Evolutionary conservation across 2,797 vertebrate genomes (phyloP).

Genomic region (Microcaecilia unicolor): DNA sequence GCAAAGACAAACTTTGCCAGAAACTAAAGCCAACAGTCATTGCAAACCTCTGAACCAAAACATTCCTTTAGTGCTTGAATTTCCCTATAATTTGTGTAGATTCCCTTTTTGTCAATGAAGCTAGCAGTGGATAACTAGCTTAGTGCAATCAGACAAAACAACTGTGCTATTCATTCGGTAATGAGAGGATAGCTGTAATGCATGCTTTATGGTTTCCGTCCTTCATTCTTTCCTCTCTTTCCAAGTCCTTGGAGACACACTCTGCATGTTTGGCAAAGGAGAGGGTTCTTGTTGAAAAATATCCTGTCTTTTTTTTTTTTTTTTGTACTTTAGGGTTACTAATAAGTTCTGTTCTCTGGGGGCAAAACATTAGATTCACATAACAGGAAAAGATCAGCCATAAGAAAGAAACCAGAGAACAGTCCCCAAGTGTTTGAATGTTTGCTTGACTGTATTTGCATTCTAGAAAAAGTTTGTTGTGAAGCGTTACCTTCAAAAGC

Average conservation of each 20-base stretch:
- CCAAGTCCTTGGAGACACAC: constrained; percentile 52
- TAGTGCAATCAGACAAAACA: constrained; percentile 60
- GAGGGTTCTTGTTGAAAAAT: constrained; percentile 45
- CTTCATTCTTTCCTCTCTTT: constrained; percentile 56
- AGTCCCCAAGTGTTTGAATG: neutral
- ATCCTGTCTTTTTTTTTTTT: constrained; percentile 29
- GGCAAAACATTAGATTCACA: constrained; percentile 31
- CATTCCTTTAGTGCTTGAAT: constrained; percentile 58
- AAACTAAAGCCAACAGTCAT: constrained; percentile 56
- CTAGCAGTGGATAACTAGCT: constrained; percentile 50
- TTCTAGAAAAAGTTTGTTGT: constrained; percentile 2
- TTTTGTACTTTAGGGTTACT: constrained; percentile 24
- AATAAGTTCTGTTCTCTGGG: constrained; percentile 46
- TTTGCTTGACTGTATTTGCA: constrained; percentile 17
- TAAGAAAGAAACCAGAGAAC: constrained; percentile 7
- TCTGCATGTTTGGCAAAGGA: constrained; percentile 49
- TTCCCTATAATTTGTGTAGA: constrained; percentile 61
- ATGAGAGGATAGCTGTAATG: constrained; percentile 56
- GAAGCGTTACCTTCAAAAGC: too few species aligned
- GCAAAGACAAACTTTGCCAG: constrained; percentile 48
- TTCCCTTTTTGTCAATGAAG: constrained; percentile 65
- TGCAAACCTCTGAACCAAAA: constrained; percentile 62
- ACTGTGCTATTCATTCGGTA: constrained; percentile 57
- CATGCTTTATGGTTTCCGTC: constrained; percentile 60
- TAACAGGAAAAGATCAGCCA: constrained; percentile 19